phyloP scores from a whole-genome alignment of 2,888 invertebrate species.

The Anoncus sp. region DNA sequence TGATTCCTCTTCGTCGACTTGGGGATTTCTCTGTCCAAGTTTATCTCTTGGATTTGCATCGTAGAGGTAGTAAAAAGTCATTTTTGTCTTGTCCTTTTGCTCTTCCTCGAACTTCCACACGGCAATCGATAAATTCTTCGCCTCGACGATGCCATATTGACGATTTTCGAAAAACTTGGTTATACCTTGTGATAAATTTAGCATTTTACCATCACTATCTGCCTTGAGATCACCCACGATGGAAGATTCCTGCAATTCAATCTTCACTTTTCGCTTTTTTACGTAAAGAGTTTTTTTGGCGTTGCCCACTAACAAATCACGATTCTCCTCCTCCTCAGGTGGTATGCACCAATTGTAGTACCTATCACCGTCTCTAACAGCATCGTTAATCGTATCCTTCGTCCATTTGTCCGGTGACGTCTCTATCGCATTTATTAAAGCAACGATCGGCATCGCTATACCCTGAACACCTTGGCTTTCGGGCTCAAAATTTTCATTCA shows the following conservation, averaged over 20 bases:
- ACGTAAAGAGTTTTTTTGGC: conserved; percentile 79
- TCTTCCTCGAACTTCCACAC: conserved; percentile 82
- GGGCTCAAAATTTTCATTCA: conserved; percentile 76
- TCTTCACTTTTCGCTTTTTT: conserved; percentile 78
- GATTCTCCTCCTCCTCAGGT: conserved; percentile 70
- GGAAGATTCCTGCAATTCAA: conserved; percentile 77
- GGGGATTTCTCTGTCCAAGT: conserved; percentile 34
- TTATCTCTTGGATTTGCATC: conserved; percentile 81
- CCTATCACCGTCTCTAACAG: conserved; percentile 81
- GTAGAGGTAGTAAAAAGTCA: conserved; percentile 82
- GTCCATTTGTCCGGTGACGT: conserved; percentile 77
- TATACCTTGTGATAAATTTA: conserved; percentile 79
- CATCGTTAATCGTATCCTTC: conserved; percentile 81
- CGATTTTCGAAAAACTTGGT: conserved; percentile 79
- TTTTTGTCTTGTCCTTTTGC: conserved; percentile 65
- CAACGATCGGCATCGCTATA: conserved; percentile 82
- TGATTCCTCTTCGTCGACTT: conserved; percentile 62
- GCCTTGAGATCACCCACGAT: conserved; percentile 80
- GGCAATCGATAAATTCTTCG: conserved; percentile 79
- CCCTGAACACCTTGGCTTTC: conserved; percentile 82
- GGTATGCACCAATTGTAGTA: conserved; percentile 81
- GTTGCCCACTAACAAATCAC: conserved; percentile 77
- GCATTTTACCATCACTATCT: conserved; percentile 68
- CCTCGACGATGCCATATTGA: conserved; percentile 80
- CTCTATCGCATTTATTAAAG: conserved; percentile 79